Base-by-base conservation (phyloP, 2,113 vertebrate species). In the Gymnobelideus leadbeateri region DNA sequence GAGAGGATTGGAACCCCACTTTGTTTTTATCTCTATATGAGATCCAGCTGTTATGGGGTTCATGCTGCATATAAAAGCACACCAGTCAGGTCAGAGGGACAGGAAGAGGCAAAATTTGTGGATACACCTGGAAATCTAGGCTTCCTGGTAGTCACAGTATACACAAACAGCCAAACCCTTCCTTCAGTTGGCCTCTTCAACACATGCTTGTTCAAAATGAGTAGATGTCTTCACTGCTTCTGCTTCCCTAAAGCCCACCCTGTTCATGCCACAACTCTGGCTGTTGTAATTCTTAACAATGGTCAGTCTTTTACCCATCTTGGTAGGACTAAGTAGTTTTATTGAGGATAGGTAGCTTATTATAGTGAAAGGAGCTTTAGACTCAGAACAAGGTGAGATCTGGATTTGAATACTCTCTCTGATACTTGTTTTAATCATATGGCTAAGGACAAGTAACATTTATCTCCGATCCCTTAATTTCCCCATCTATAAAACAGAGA, bases 11-110 rank as follows among this genome's bases (percentile, higher is more conserved):
- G 0, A 11, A 37, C 31, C 10, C 51, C 23, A 90, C 21, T 89
- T 89, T 3, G 19, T 91, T 91, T 94, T 52, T 26, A 84, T 47
- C 37, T 84, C 61, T 96, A 53, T 94, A 37, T 5, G 51, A n/a
- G 91, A 94, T 21, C 3, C 5, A 55, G 3, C 16, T 50, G 52
- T 77, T n/a, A 89, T 16, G 50, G 26, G 25, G 47, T 89, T 31
- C 37, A 61, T 31, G 57, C 57, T 31, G 8, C 1, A 31, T 43
- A 19, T 43, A 43, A 14, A 68, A n/a, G 6, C n/a, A 84, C 14
- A 43, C 37, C n/a, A 84, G 4, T 43, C 16, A 21, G 37, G 37
- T 84, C 37, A 84, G 68, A 84, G 16, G 37, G 68, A 43, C 6
- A 84, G 68, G 11, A 84, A 84, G 68, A 84, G 16, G 16, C n/a